Base-by-base conservation (phyloP, 1,140 invertebrate genomes). In the Luehdorfia chinensis region DNA sequence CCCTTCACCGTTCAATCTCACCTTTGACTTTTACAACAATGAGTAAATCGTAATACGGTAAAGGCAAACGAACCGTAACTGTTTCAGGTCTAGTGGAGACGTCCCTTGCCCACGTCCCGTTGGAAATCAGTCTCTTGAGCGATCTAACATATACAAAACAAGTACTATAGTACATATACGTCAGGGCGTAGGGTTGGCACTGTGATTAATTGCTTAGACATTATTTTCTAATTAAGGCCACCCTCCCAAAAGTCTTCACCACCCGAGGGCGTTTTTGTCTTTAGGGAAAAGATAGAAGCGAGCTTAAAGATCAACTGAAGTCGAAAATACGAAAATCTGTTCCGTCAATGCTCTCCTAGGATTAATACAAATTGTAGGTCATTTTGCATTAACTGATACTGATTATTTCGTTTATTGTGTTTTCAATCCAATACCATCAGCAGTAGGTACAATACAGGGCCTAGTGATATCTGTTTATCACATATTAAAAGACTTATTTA, bases 141-240 rank as follows among this genome's bases (percentile, higher is more conserved):
- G 49, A 45, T 34, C 33, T 23, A 45, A 36, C 49, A 46, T 21
- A 21, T 9, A 41, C 30, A 30, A 14, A 46, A 33, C 28, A 46
- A 32, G 19, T 30, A 33, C 15, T 19, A 32, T 44, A 13, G 28
- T 31, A 33, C 41, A 27, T 31, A 44, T 34, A 34, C 28, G 23
- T 19, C 32, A 33, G 9, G 31, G 18, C 21, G 41, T 41, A 50
- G 9, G 37, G 48, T 44, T 41, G 30, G 59, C 55, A 73, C 73
- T 66, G 76, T 83, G 78, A 85, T 85, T 79, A 83, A 85, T 85
- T 71, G 79, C 66, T 70, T 58, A 51, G 61, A 69, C 72, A 81
- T 83, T 83, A 83, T 79, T 85, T 79, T 72, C 75, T 76, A 83
- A 85, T 85, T 85, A 81, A 81, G 69, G 67, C 60, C 61, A n/a